Conservation (phyloP, 2,797 vertebrate species). For the Perdix hodgsoniae region DNA sequence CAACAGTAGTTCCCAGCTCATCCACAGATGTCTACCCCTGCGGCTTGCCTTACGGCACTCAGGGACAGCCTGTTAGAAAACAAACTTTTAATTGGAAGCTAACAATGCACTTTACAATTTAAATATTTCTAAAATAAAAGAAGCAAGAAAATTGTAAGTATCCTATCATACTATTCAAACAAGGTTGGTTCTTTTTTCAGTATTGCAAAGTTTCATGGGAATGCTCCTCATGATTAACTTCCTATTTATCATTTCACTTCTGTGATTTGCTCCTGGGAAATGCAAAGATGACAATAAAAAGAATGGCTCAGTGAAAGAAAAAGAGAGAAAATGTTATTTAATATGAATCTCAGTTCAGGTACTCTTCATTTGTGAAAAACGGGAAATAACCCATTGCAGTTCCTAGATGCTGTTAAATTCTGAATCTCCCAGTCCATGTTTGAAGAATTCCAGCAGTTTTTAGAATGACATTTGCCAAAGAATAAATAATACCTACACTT, state of each 20-base stretch:
- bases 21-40: too few relatives aligned
- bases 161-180: neutral
- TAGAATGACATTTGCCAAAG: constrained; percentile 1
- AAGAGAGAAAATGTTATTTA: neutral
- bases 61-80: too few relatives aligned
- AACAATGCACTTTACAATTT: neutral
- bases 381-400: neutral
- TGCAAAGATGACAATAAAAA: neutral
- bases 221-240: neutral
- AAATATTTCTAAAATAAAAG: neutral
- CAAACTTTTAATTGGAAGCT: neutral
- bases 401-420: constrained; percentile 12
- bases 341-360: neutral
- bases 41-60: too few relatives aligned
- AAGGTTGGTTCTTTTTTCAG: neutral
- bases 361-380: neutral
- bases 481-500: neutral
- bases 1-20: too few relatives aligned
- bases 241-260: neutral
- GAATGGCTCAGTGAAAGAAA: neutral
- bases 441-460: neutral
- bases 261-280: neutral
- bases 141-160: neutral
- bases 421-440: neutral
- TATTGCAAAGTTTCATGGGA: neutral